phyloP scores from a whole-genome alignment of 2,113 vertebrate species.

The Silurus meridionalis region DNA sequence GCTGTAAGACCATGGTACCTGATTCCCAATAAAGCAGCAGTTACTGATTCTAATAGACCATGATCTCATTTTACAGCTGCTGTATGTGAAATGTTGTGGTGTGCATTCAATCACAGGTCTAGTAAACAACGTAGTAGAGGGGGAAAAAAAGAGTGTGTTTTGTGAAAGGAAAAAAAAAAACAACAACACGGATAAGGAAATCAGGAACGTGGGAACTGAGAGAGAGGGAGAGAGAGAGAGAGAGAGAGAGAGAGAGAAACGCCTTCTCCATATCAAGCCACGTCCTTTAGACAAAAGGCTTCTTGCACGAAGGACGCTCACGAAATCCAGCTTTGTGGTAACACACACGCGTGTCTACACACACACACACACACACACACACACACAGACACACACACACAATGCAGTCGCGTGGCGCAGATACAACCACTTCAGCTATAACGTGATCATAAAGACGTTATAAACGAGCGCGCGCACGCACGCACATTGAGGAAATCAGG shows the following conservation, averaged over 20 bases:
- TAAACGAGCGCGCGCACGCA: background rate
- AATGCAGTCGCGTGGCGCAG: slow-evolving; percentile 47
- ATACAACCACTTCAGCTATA: slow-evolving; percentile 11
- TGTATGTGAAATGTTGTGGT: background rate
- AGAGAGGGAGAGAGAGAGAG: background rate
- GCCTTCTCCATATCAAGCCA: slow-evolving; percentile 7
- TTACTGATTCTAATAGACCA: background rate
- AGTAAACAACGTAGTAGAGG: slow-evolving; percentile 47
- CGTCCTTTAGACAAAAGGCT: slow-evolving; percentile 62
- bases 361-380: slow-evolving; percentile 4
- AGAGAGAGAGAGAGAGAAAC: slow-evolving; percentile 27
- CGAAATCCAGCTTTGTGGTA: slow-evolving; percentile 72
- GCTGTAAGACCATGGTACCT: background rate
- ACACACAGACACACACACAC: slow-evolving; percentile 50
- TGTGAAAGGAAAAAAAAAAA: background rate
- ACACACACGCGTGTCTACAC: slow-evolving; percentile 60
- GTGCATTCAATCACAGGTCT: slow-evolving; percentile 18
- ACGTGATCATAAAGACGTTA: background rate
- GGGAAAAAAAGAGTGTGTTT: background rate
- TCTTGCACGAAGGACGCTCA: slow-evolving; percentile 59
- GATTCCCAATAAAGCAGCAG: background rate
- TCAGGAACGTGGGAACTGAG: background rate
- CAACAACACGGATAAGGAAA: background rate
- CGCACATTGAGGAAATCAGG: too few relatives aligned
- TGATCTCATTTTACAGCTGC: background rate